Percentiles rank a stretch among this genome's conserved stretches.
These are phyloP conservation scores for Struthidea cinerea DNA, from an alignment of 2,113 vertebrate species.

Conservation along the genomic window DNA sequence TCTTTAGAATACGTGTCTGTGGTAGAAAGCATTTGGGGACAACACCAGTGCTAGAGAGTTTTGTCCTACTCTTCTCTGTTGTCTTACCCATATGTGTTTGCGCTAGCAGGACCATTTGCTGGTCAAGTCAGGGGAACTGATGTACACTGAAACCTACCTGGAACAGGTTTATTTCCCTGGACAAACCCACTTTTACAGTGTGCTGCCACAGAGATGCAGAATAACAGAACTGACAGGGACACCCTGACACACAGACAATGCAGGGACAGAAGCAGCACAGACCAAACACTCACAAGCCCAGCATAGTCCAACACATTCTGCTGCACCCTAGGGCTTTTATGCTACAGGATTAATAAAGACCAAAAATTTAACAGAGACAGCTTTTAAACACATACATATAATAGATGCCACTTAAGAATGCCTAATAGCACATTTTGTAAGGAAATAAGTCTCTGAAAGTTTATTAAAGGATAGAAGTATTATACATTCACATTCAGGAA, in stretches of 20 bases:
- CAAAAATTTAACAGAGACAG: neutral
- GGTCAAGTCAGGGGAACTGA: neutral
- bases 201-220: neutral
- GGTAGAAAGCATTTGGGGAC: neutral
- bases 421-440: neutral
- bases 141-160: neutral
- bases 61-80: neutral
- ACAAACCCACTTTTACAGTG: neutral
- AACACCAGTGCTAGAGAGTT: neutral
- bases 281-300: neutral
- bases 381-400: neutral
- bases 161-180: neutral
- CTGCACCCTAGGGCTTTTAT: neutral
- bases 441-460: neutral
- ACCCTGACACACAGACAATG: neutral
- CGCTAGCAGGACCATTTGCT: fast-evolving
- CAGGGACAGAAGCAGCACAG: neutral
- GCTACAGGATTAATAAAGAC: neutral
- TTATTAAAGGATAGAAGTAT: neutral
- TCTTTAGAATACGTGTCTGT: neutral
- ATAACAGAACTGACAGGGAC: neutral
- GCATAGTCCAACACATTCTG: neutral
- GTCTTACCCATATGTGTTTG: fast-evolving
- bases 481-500: neutral
- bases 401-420: neutral